Evolutionary conservation across 2,888 invertebrate genomes (phyloP), one percentile per base, ranked within the genome.

Genomic region (Drosophila falleni): DNA sequence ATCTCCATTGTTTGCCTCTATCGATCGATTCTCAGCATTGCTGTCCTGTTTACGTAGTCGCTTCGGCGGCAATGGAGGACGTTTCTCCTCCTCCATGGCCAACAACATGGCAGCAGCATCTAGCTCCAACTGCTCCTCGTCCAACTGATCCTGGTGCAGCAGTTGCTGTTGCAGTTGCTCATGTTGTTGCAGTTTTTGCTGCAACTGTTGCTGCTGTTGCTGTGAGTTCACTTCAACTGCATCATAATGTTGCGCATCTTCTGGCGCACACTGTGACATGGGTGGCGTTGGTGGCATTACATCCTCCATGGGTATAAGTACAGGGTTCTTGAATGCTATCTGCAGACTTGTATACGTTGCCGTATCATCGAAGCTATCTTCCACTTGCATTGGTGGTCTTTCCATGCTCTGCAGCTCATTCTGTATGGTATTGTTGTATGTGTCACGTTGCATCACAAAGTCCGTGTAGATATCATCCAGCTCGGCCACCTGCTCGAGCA

Each of bases 311-410:
- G 94, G 93, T 41, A 97, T 93, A 0, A 96, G 95, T 1, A 97
- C 93, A 0, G 97, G 97, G 92, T 97, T 97, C 91, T 95, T 96
- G 93, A 97, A 97, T 0, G 97, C 97, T 89, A 96, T 94, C 90
- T 97, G 97, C 58, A 97, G 93, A 89, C 97, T 97, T 1, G 96
- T 96, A 88, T 97, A 97, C 0, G 97, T 97, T 66, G 96, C 96
- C 35, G 96, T 94, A 85, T 97, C 97, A 87, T 96, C 95, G 74
- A 96, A 96, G 42, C 95, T 95, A 33, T 94, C 94, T 44, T 95
- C 96, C 0, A 93, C 81, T 47, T 95, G 95, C 91, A 94, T 93
- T 3, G 89, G 74, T 1, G 86, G 76, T 1, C 75, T 66, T 2
- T 80, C 89, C 60, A 91, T 63, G 26, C 80, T 84, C 61, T 83